These are phyloP conservation scores for Darevskia nairensis DNA, from an alignment of 2,797 vertebrate species.

Conservation along the genomic window DNA sequence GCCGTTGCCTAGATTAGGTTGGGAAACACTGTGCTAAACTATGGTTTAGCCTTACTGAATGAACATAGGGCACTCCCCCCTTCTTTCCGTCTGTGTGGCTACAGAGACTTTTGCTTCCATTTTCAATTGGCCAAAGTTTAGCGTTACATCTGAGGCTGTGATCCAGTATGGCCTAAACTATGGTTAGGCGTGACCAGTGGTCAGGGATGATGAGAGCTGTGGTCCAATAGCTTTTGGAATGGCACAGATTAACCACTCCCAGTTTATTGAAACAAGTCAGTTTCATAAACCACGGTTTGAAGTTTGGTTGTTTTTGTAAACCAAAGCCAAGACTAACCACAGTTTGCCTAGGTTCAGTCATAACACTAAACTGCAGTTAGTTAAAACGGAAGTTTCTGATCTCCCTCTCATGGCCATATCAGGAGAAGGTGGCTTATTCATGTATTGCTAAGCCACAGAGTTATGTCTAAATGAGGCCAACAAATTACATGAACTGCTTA, in stretches of 20 bases:
- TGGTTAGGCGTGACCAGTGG: not conserved
- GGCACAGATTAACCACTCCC: too few species aligned
- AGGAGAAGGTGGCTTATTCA: too few species aligned
- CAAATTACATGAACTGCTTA: not conserved
- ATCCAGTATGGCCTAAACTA: not conserved
- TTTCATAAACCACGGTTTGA: not conserved
- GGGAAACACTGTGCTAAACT: too few species aligned
- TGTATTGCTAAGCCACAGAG: not conserved
- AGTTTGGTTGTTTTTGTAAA: not conserved
- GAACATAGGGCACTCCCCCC: too few species aligned
- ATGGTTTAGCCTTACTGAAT: not conserved
- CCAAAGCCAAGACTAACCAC: not conserved
- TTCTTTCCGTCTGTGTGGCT: not conserved
- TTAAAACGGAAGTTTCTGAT: not conserved
- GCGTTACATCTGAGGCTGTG: not conserved
- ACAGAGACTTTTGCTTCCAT: not conserved
- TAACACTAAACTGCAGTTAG: not conserved
- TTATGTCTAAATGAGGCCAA: not conserved
- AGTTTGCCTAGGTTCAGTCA: not conserved
- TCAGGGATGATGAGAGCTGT: too few species aligned
- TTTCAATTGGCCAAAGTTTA: not conserved
- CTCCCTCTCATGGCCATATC: not conserved
- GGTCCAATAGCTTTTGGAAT: too few species aligned
- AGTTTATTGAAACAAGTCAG: not conserved
- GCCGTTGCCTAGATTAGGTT: too few species aligned